These are phyloP conservation scores for Drosophila miranda DNA, from an alignment of 1,140 invertebrate genomes.

Conservation along the genomic window DNA sequence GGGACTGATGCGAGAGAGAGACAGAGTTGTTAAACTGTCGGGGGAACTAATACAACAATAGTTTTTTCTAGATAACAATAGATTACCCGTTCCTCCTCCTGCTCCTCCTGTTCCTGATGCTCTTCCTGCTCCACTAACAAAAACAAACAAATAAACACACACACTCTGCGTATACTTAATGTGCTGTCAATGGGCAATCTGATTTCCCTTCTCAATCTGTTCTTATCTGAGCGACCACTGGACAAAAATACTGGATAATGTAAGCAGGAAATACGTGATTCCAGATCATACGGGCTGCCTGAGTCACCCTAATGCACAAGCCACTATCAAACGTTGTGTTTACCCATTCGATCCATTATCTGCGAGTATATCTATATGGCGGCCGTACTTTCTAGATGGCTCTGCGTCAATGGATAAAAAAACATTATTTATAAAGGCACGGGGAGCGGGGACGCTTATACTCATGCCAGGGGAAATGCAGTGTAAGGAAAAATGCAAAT, in stretches of 20 bases:
- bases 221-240: too few species aligned
- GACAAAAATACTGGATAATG: too few species aligned
- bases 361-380: constrained; percentile 11
- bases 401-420: constrained; percentile 48
- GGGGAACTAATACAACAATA: constrained; percentile 43
- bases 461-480: constrained; percentile 12
- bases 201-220: constrained; percentile 14
- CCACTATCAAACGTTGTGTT: constrained; percentile 23
- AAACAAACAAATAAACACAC: background rate
- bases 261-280: background rate
- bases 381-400: constrained; percentile 27
- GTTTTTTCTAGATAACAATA: constrained; percentile 41
- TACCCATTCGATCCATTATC: constrained; percentile 35
- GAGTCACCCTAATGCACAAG: background rate
- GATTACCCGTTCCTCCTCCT: constrained; percentile 12
- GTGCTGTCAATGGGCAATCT: constrained; percentile 20
- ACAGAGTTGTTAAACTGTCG: constrained; percentile 18
- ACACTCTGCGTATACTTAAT: constrained; percentile 56
- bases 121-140: too few species aligned
- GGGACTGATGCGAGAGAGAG: background rate
- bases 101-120: background rate
- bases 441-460: background rate
- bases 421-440: constrained; percentile 29
- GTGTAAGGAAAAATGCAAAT: constrained; percentile 8
- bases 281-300: constrained; percentile 1